Evolutionary conservation across 2,113 vertebrate species (phyloP).

Genomic region (Pedionomus torquatus): DNA sequence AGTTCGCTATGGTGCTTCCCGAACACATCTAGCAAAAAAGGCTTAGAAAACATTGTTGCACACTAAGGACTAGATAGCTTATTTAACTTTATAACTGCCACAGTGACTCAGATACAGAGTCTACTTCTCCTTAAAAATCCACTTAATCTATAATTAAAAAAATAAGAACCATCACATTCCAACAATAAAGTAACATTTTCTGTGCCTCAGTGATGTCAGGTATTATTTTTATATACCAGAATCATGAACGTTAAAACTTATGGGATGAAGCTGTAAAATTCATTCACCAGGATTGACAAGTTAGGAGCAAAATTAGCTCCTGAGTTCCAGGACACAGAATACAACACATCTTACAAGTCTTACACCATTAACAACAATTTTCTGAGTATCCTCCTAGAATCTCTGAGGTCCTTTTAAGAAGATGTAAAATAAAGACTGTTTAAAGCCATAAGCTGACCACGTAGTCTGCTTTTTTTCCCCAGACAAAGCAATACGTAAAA

Average conservation of each 20-base stretch:
- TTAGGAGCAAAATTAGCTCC: background rate
- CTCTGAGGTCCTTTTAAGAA: background rate
- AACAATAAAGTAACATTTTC: background rate
- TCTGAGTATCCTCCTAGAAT: background rate
- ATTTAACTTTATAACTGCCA: background rate
- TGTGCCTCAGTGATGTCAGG: rapidly evolving
- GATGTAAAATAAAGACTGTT: slow-evolving; percentile 11
- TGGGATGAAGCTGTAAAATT: background rate
- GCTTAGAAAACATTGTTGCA: background rate
- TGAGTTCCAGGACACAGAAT: background rate
- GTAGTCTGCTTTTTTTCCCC: background rate
- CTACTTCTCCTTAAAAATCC: background rate
- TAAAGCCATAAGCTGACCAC: slow-evolving; percentile 10
- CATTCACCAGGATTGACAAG: slow-evolving; percentile 12
- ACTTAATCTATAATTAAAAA: background rate
- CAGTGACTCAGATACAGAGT: background rate
- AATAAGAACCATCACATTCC: background rate
- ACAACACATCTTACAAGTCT: background rate
- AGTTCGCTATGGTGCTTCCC: background rate
- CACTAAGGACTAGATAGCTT: background rate
- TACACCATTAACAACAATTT: background rate
- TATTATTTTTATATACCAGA: background rate
- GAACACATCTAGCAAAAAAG: background rate
- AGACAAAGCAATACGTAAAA: slow-evolving; percentile 32
- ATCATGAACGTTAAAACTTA: background rate